Evolutionary conservation across 2,888 invertebrate genomes (phyloP), one percentile per base, ranked within the genome.

Genomic region (Herminia tarsipennalis): DNA sequence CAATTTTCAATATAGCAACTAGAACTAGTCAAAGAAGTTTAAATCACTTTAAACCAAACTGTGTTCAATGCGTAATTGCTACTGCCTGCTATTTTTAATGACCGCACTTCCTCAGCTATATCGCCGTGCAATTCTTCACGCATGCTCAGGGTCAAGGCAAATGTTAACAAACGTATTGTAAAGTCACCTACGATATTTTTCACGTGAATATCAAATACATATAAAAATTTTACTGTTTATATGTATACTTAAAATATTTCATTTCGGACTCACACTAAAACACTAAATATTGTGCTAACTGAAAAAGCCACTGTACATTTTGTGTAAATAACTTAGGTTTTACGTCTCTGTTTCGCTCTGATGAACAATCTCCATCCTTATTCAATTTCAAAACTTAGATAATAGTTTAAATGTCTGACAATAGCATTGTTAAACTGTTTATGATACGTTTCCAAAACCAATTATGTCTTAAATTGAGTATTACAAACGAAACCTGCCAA

Each of bases 141-240:
- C 14, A 6, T 37, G 39, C 44, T 57, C 55, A 64, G 35, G 55
- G 55, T 60, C 61, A 57, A 57, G 46, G 54, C 32, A 54, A 35
- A 35, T 43, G 37, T 17, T 33, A 41, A n/a, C n/a, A n/a, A 40
- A 41, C 49, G 64, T 51, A 64, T 46, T 56, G 21, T 58, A 37
- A 52, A 61, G 52, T 61, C 46, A 57, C 27, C 47, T 41, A 57
- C 46, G 60, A 60, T 43, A 35, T 42, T 20, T 33, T 34, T 28
- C 41, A 39, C 43, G 49, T 54, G 44, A 17, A 30, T n/a, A n/a
- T n/a, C n/a, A n/a, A n/a, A n/a, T n/a, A n/a, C n/a, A n/a, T n/a
- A n/a, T n/a, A n/a, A n/a, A n/a, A n/a, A n/a, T n/a, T n/a, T n/a
- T n/a, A n/a, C n/a, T n/a, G n/a, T n/a, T n/a, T n/a, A n/a, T n/a